These are phyloP conservation scores for Cremastinae sp. DNA, from an alignment of 2,888 invertebrate genomes.

Conservation along the genomic window DNA sequence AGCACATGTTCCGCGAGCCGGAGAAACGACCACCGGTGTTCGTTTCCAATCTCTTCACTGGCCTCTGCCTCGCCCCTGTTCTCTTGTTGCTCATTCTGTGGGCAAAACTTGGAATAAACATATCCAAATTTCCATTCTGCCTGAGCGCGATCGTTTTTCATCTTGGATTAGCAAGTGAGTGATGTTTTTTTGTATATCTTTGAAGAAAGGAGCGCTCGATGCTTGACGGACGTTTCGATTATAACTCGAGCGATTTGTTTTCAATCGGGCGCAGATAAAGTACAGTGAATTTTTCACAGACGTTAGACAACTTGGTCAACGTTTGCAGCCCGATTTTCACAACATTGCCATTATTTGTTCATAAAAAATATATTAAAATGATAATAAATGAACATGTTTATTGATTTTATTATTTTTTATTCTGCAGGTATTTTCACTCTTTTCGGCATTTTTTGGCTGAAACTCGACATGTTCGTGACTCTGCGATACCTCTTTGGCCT, in stretches of 20 bases:
- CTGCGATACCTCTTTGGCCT: constrained; percentile 93
- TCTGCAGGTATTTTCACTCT: constrained; percentile 90
- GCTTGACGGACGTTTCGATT: constrained; percentile 68
- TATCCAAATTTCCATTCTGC: constrained; percentile 90
- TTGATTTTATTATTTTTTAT: constrained; percentile 38
- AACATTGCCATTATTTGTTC: constrained; percentile 63
- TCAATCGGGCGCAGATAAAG: constrained; percentile 73
- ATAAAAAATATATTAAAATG: not conserved
- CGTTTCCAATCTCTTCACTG: constrained; percentile 95
- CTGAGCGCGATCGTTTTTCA: constrained; percentile 95
- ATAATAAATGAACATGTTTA: not conserved
- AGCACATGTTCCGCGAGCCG: constrained; percentile 94
- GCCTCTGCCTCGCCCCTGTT: constrained; percentile 90
- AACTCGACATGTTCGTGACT: constrained; percentile 97
- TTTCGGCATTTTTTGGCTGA: constrained; percentile 95
- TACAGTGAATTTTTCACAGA: constrained; percentile 75
- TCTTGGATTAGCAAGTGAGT: constrained; percentile 89
- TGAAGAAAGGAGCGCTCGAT: constrained; percentile 65
- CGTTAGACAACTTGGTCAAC: constrained; percentile 66
- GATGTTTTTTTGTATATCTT: not conserved
- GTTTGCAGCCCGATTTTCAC: constrained; percentile 77
- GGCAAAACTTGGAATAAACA: constrained; percentile 92
- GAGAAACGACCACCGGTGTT: constrained; percentile 94
- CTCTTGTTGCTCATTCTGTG: constrained; percentile 92
- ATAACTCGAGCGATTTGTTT: constrained; percentile 67